Percentiles rank a stretch among this genome's conserved stretches.
These are phyloP conservation scores for Drosophila paucipuncta DNA, from an alignment of 2,888 invertebrate genomes.

Conservation along the genomic window DNA sequence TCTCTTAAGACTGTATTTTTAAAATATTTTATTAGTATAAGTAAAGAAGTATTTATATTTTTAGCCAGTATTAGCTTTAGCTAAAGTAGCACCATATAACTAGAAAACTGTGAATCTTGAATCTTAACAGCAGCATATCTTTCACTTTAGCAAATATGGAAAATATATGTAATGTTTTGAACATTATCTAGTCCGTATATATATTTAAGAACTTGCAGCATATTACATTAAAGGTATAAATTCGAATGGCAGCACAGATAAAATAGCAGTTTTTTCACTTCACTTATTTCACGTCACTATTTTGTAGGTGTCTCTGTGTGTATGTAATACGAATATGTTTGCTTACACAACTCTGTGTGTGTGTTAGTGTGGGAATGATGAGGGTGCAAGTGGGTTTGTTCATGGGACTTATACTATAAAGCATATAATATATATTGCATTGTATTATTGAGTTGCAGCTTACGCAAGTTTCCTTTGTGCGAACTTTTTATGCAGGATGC, in stretches of 20 bases:
- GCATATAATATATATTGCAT: constrained; percentile 16
- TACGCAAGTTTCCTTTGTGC: constrained; percentile 36
- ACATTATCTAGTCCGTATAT: not conserved
- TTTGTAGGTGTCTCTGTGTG: not conserved
- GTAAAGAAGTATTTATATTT: not conserved
- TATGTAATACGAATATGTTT: not conserved
- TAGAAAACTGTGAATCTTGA: not conserved
- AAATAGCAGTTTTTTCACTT: not conserved
- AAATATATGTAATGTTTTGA: not conserved
- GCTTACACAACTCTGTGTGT: constrained; percentile 5
- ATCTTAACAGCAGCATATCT: not conserved
- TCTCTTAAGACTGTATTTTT: too few species aligned
- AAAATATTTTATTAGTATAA: too few species aligned
- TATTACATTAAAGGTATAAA: not conserved
- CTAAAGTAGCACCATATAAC: not conserved
- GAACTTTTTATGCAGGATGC: constrained; percentile 16
- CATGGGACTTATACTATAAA: not conserved
- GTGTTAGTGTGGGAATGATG: constrained; percentile 2
- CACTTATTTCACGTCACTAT: constrained; percentile 11
- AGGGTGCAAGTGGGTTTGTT: constrained; percentile 10
- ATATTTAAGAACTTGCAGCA: not conserved
- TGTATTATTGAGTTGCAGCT: constrained; percentile 27
- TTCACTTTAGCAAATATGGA: not conserved
- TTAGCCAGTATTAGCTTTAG: too few species aligned
- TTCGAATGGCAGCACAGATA: not conserved